Base-by-base conservation (phyloP, 1,140 invertebrate species). In the Orussus abietinus region DNA sequence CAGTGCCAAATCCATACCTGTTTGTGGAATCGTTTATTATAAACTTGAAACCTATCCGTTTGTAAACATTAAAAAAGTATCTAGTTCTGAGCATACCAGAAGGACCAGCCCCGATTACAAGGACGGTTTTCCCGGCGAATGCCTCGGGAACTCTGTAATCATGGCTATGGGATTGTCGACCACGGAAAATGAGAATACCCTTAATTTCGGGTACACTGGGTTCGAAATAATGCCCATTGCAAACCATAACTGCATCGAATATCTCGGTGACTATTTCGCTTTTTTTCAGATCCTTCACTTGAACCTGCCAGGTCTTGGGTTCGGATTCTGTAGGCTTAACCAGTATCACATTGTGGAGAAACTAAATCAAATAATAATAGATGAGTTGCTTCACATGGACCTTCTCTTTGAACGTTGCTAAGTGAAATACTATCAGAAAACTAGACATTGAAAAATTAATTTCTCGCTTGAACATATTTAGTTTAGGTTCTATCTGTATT, bases 21-120 rank as follows among this genome's bases (percentile, higher is more conserved):
- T 15, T 12, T 32, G 17, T 33, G 12, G 3, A 42, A 17, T 29
- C 22, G 22, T 25, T 25, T 25, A 30, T 14, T 31, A 34, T 21
- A 5, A 5, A 15, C 22, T 43, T 48, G 14, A 38, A 12, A 36
- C 37, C 6, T 39, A 12, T 30, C 17, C 14, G 11, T 22, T 19
- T 13, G 15, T 13, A 31, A 30, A 30, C 21, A 3, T 11, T 12
- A 7, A 29, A 25, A 39, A 20, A 11, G 25, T n/a, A n/a, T 3
- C 32, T 31, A 31, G 2, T 31, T 19, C 17, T 7, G 12, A 17
- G 12, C 14, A 38, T 65, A 53, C 90, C 92, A 10, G 90, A 94
- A 6, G 90, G 85, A 11, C 89, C 90, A 30, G 86, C 89, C 4
- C 93, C 93, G 19, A 96, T 66, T 15, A 94, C 81, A 1, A 88